Evolutionary conservation across 2,113 vertebrate genomes (phyloP).

Genomic region (Pyxicephalus adspersus): DNA sequence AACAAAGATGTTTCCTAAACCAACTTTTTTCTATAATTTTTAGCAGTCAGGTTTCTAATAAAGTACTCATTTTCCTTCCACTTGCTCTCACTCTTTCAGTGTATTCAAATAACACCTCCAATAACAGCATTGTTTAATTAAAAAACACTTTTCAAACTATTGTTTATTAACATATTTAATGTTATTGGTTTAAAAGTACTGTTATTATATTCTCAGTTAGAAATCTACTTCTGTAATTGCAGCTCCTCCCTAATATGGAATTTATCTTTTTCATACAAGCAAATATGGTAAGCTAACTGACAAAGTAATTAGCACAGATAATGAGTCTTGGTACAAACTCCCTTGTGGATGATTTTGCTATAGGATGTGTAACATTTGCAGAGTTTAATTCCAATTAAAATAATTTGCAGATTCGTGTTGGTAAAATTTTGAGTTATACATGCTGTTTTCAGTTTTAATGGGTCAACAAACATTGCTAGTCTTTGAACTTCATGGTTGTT

Average conservation of each 20-base stretch:
- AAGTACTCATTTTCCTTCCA: not conserved
- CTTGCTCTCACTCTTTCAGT: not conserved
- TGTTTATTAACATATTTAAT: not conserved
- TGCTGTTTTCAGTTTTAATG: slow-evolving; percentile 39
- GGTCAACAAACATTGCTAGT: slow-evolving; percentile 34
- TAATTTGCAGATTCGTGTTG: slow-evolving; percentile 30
- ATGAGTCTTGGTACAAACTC: slow-evolving; percentile 38
- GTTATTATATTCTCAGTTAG: not conserved
- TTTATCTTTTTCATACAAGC: slow-evolving; percentile 11
- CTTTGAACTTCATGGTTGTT: slow-evolving; percentile 31
- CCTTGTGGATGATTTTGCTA: slow-evolving; percentile 23
- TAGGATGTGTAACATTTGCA: slow-evolving; percentile 42
- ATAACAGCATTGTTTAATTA: not conserved
- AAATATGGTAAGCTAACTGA: slow-evolving; percentile 34
- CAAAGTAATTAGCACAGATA: slow-evolving; percentile 48
- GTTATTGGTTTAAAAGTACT: not conserved
- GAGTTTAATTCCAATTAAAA: slow-evolving; percentile 36
- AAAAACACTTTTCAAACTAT: not conserved
- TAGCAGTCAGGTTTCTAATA: slow-evolving; percentile 4
- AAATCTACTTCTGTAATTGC: slow-evolving; percentile 2
- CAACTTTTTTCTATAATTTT: not conserved
- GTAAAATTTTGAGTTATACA: slow-evolving; percentile 19
- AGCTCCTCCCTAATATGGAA: slow-evolving; percentile 4
- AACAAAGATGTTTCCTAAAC: not conserved
- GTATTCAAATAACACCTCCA: not conserved